phyloP scores from a whole-genome alignment of 2,797 vertebrate genomes.

The Decapterus maruadsi region DNA sequence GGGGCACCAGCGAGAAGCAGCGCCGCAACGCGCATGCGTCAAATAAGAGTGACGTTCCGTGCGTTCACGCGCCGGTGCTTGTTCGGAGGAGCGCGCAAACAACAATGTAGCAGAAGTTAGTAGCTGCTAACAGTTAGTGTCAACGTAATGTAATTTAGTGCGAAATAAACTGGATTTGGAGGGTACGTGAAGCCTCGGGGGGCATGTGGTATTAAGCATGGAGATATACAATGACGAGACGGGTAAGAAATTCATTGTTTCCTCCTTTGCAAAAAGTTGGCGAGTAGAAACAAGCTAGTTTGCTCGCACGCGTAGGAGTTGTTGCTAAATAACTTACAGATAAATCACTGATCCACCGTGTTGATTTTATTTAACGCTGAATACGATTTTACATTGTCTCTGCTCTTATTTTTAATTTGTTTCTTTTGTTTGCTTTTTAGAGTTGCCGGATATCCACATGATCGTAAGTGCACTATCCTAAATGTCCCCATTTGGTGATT shows the following conservation, averaged over 20 bases:
- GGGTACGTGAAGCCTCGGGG: neutral
- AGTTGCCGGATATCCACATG: slow-evolving; percentile 38
- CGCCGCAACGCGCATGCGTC: slow-evolving; percentile 41
- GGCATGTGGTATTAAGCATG: slow-evolving; percentile 40
- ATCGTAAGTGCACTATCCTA: slow-evolving; percentile 54
- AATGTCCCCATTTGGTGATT: neutral
- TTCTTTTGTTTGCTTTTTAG: slow-evolving; percentile 36
- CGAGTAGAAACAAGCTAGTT: slow-evolving; percentile 22
- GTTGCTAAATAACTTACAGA: neutral
- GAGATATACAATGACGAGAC: slow-evolving; percentile 53
- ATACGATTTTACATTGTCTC: neutral
- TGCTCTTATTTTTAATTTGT: neutral
- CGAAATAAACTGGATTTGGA: neutral
- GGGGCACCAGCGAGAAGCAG: neutral
- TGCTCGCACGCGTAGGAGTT: neutral
- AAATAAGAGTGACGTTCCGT: neutral
- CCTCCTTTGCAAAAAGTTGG: slow-evolving; percentile 3
- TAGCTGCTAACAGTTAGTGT: neutral
- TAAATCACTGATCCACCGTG: fast-evolving
- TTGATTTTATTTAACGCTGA: neutral
- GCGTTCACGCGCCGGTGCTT: neutral
- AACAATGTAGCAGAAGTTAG: slow-evolving; percentile 1
- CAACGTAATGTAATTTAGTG: neutral
- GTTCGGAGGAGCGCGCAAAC: neutral
- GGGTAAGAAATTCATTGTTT: slow-evolving; percentile 49